Base-by-base conservation (phyloP, 2,888 invertebrate species). In the Nasonovia ribisnigri region DNA sequence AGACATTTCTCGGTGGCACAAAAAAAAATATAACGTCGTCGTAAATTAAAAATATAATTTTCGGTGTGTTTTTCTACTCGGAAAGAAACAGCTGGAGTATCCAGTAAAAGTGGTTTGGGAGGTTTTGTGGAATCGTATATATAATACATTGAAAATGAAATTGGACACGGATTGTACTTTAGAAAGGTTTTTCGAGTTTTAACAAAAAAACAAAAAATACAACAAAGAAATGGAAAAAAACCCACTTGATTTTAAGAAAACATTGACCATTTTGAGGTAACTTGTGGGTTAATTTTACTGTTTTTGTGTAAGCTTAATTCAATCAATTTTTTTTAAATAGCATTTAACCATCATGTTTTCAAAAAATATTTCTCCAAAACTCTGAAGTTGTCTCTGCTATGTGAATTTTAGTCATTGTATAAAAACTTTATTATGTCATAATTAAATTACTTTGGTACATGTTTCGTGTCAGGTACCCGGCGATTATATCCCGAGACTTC, bases 11-110 rank as follows among this genome's bases (percentile, higher is more conserved):
- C 6, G 77, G 36, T 16, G 36, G 36, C 36, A 36, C 3, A 20
- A 16, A 77, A 29, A 77, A 77, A 77, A 20, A 77, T 36, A 77
- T 77, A 77, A 77, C 77, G 77, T 6, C 36, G 77, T 77, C 36
- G 77, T 77, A 77, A 77, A 77, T 77, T 77, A 77, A 77, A 77
- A 77, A 77, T 77, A 77, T 77, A 77, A 77, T 77, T 77, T 77
- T 77, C 36, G 3, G 77, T 20, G 77, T 77, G 77, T 42, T 77
- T 77, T 77, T 77, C 16, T 77, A 36, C 16, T 20, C 20, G 20
- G 77, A 77, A 77, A 77, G 36, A 67, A 67, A 77, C 77, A 77
- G 77, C 77, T 77, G 77, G 77, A 77, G 36, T 77, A 77, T 77
- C 77, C 77, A 77, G 77, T 20, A 77, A 77, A 77, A 77, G 77